These are phyloP conservation scores for Vireo altiloquus DNA, from an alignment of 2,113 vertebrate genomes.

Conservation along the genomic window DNA sequence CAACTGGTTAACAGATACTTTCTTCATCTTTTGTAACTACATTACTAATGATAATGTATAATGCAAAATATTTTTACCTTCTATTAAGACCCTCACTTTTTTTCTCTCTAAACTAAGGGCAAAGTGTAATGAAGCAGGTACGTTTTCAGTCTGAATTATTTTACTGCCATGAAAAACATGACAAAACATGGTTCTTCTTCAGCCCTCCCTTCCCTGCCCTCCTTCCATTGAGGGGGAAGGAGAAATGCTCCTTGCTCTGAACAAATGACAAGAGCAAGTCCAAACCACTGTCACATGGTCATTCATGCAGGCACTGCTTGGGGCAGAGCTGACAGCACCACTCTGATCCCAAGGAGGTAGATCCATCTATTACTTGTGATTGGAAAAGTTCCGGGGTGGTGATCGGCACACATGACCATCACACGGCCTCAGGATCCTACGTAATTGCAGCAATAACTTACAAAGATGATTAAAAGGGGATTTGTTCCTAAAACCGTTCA, in stretches of 20 bases:
- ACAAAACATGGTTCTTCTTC: background rate
- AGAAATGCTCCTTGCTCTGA: background rate
- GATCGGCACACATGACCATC: background rate
- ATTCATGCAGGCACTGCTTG: fast-evolving
- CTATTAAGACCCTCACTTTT: background rate
- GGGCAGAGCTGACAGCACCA: fast-evolving
- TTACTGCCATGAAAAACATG: background rate
- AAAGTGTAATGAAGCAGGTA: background rate
- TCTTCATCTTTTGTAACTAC: background rate
- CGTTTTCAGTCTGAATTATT: background rate
- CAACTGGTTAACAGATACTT: background rate
- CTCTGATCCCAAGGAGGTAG: background rate
- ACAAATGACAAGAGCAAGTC: background rate
- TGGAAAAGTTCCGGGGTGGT: background rate
- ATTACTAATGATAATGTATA: background rate
- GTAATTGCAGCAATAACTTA: background rate
- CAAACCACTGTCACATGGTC: background rate
- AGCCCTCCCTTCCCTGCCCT: background rate
- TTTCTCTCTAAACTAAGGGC: background rate
- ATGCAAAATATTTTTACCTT: background rate
- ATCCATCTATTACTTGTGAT: background rate
- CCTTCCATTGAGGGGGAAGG: background rate
- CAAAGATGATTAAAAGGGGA: background rate
- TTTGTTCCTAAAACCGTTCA: background rate
- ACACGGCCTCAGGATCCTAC: background rate